A percentile compares a stretch with the other conserved stretches of the same genome.
These are phyloP conservation scores for Leistus spinibarbis DNA, from an alignment of 2,888 invertebrate genomes.

Conservation along the genomic window DNA sequence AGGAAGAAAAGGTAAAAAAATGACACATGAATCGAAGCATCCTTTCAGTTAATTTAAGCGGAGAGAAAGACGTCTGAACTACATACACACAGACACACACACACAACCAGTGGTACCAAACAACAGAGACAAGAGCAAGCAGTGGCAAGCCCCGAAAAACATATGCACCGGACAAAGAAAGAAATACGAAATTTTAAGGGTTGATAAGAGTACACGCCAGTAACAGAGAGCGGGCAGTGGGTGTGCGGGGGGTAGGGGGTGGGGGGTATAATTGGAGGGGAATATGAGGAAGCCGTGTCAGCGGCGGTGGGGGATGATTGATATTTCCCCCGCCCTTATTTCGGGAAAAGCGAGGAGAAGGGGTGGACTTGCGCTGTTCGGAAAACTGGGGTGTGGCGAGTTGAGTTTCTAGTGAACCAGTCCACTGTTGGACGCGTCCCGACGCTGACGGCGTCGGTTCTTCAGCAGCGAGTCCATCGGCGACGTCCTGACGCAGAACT, in stretches of 20 bases:
- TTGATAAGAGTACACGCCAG: not conserved
- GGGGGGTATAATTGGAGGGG: constrained; percentile 16
- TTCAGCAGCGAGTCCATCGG: not conserved
- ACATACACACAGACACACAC: not conserved
- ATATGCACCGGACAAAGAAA: not conserved
- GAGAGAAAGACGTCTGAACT: not conserved
- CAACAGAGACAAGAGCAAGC: not conserved
- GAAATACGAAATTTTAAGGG: not conserved
- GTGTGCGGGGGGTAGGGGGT: not conserved
- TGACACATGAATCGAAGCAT: not conserved
- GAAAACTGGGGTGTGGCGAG: constrained; percentile 30
- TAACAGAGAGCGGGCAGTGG: not conserved
- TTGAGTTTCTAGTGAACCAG: not conserved
- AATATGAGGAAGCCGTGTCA: constrained; percentile 1
- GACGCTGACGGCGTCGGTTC: constrained; percentile 3
- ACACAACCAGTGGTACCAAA: not conserved
- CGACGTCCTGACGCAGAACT: not conserved
- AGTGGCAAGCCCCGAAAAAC: not conserved
- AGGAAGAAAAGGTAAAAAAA: not conserved
- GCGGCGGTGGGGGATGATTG: constrained; percentile 21
- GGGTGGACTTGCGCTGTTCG: constrained; percentile 9
- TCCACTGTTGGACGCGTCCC: constrained; percentile 3
- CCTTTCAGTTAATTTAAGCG: constrained; percentile 10
- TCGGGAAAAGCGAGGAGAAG: not conserved
- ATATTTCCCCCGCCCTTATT: not conserved